Base-by-base conservation (phyloP, 2,888 invertebrate genomes). In the Amorpha juglandis region DNA sequence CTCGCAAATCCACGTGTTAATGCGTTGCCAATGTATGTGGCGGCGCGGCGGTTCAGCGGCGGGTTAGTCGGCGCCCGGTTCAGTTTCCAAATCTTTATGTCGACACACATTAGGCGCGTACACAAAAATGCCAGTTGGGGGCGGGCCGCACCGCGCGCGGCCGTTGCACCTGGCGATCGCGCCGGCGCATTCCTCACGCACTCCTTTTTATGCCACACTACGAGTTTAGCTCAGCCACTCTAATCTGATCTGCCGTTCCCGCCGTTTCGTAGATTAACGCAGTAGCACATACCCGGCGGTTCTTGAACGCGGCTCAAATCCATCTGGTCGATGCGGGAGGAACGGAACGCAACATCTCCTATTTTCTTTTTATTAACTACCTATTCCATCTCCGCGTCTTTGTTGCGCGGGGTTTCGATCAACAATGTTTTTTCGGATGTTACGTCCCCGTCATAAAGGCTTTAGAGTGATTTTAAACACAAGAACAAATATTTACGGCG, bases 161-260 rank as follows among this genome's bases (percentile, higher is more conserved):
- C 84, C 91, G 87, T 90, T 93, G 92, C 92, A 93, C 92, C 92
- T 92, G 92, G 86, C 88, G 83, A 83, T 82, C 84, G 83, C 81
- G 82, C 78, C 85, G 82, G 86, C 89, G 87, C 92, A 92, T 92
- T 92, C 92, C 91, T 87, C 87, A 91, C 90, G 88, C 91, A 92
- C 91, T 90, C 91, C 90, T 91, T 92, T 91, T 91, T 91, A 90
- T 89, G 82, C 86, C 84, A 86, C 85, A 86, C 85, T 85, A 85
- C 87, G 79, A 87, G 83, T 83, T 83, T 82, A 88, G 80, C 77
- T 82, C 84, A 79, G 81, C 89, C 89, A 82, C 71, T 80, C 74
- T 86, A 83, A 79, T 74, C 78, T 80, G 87, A 81, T 67, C 83
- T 72, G 68, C 74, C 71, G 67, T 62, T 72, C 66, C 75, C 78